A percentile compares a stretch with the other conserved stretches of the same genome.
phyloP scores from a whole-genome alignment of 2,888 invertebrate genomes.

The Cyrtodaria siliqua region DNA sequence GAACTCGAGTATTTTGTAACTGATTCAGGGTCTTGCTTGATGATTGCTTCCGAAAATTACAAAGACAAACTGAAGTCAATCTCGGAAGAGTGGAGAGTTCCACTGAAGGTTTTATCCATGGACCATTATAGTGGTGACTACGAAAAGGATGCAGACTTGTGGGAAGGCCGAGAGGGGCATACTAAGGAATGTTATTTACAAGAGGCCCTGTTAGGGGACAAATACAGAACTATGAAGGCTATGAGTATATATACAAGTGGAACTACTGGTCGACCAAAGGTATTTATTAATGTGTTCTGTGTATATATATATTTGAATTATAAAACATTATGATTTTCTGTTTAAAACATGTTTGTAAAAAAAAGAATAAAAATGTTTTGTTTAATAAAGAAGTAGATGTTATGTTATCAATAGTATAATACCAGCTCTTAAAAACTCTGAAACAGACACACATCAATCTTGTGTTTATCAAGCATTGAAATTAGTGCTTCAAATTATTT shows the following conservation, averaged over 20 bases:
- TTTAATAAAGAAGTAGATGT: no score
- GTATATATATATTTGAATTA: no score
- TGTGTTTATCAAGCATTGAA: no score
- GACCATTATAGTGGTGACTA: constrained; percentile 63
- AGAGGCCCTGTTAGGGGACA: constrained; percentile 47
- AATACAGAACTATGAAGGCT: constrained; percentile 84
- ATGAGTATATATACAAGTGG: constrained; percentile 96
- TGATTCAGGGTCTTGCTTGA: constrained; percentile 86
- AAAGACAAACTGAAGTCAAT: constrained; percentile 89
- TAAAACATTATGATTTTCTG: no score
- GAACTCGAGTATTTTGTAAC: constrained; percentile 92
- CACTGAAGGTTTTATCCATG: constrained; percentile 86
- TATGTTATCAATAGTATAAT: background rate
- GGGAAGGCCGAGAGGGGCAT: no score
- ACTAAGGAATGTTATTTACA: no score
- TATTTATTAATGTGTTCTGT: constrained; percentile 43
- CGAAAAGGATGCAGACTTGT: constrained; percentile 21
- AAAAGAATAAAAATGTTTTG: background rate
- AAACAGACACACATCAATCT: no score
- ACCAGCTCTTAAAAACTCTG: no score
- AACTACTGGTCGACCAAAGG: constrained; percentile 92
- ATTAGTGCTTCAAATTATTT: no score
- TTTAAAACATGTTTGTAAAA: no score
- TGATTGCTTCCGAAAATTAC: constrained; percentile 64
- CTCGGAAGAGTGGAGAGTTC: constrained; percentile 86